phyloP scores from a whole-genome alignment of 2,888 invertebrate species.

The Dexiosoma caninum region DNA sequence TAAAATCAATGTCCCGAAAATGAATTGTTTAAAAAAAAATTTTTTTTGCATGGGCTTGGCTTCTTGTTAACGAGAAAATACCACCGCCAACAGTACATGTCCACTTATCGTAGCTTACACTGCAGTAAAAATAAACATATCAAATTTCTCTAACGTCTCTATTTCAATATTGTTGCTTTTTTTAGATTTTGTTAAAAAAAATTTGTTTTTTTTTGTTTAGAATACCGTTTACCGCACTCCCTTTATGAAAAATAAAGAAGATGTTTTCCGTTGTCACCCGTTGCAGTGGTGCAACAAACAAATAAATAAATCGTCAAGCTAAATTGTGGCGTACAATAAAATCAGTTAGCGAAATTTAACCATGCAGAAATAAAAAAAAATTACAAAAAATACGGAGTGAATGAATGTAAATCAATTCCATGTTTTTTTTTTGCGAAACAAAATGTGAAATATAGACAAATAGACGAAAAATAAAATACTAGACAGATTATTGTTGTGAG shows the following conservation, averaged over 20 bases:
- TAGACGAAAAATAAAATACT: not conserved
- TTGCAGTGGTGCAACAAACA: slow-evolving; percentile 22
- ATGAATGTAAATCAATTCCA: not conserved
- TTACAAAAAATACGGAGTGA: not conserved
- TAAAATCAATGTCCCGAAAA: too few species aligned
- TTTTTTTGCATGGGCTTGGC: too few species aligned
- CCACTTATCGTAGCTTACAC: too few species aligned
- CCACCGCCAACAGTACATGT: too few species aligned
- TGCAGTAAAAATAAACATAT: too few species aligned
- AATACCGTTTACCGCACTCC: slow-evolving; percentile 11
- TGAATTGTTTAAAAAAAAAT: too few species aligned
- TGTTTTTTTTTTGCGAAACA: not conserved
- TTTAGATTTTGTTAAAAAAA: too few species aligned
- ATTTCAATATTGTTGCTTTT: too few species aligned
- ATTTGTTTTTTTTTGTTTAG: too few species aligned
- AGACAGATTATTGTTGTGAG: not conserved
- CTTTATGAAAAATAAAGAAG: not conserved
- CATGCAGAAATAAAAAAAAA: slow-evolving; percentile 10
- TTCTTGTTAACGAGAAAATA: too few species aligned
- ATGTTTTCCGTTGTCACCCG: slow-evolving; percentile 47
- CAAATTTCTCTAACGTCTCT: slow-evolving; percentile 9
- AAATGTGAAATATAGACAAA: too few species aligned
- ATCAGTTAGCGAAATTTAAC: slow-evolving; percentile 45
- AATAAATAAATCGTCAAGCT: slow-evolving; percentile 11
- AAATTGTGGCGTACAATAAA: slow-evolving; percentile 44